Base-by-base conservation (phyloP, 2,888 invertebrate genomes). In the Lochmaea capreae region DNA sequence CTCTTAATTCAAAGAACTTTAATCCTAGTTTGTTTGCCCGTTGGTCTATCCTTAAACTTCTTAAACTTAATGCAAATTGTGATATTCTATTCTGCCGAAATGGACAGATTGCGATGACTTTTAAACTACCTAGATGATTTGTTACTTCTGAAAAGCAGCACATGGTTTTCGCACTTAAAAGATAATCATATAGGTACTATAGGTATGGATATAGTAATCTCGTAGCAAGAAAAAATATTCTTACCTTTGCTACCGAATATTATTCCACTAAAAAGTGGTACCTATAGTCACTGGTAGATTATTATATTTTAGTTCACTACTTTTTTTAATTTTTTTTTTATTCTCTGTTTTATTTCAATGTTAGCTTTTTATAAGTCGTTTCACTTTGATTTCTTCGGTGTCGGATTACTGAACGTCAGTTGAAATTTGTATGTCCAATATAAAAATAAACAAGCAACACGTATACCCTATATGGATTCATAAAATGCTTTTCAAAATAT, bases 41-140 rank as follows among this genome's bases (percentile, higher is more conserved):
- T 43, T 42, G 62, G 43, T 63, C 62, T 63, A 42, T 65, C 52
- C 71, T 63, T 75, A 65, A 80, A 79, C 80, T 82, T 83, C 82
- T 84, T 82, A 81, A 84, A 85, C 83, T 83, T 84, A 84, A 85
- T 81, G 84, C 85, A 82, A 86, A 85, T 84, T 86, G 86, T 86
- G 86, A 86, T 86, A 86, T 85, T 84, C 84, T 85, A 83, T 84
- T 83, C 84, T 83, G 83, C 81, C 83, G 82, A 81, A 82, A 66
- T 78, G 80, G 77, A 80, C 80, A 81, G 81, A 81, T 68, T 61
- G 70, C 69, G 73, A 69, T 72, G 57, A 74, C 62, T 62, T 69
- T 81, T 72, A 59, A 72, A 79, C 74, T 81, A 79, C 76, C 71
- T 80, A 73, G 78, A 78, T 79, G 73, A 78, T 79, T 80, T 79